Evolutionary conservation across 2,113 vertebrate genomes (phyloP), one percentile per base, ranked within the genome.

Genomic region (Pelmatolapia mariae): DNA sequence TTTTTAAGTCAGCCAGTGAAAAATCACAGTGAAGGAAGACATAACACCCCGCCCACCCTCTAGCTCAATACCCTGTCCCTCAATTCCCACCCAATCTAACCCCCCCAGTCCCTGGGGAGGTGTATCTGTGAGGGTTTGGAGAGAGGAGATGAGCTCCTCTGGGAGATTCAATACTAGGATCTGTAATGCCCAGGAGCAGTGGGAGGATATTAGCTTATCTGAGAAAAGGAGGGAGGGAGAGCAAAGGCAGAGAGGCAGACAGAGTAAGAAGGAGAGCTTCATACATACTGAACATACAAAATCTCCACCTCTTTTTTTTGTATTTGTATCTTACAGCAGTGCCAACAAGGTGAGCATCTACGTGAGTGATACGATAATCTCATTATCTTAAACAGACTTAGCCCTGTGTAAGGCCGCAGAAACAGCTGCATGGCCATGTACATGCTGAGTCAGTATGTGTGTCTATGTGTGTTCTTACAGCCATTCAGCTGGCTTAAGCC

Each of bases 121-220:
- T 89, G 91, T 92, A 68, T 91, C 86, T 61, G 86, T 1, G 80
- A 86, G 92, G 68, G 81, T 87, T 87, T 82, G 81, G 83, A 87
- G 88, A 85, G 87, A 83, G 31, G 83, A 92, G 87, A 93, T 89
- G 81, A 89, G 86, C 87, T 92, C 93, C 87, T 71, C 6, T 61
- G 63, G 91, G 92, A 88, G 81, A 87, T 83, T 89, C 90, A 82
- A 38, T 87, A 89, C 85, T 50, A 45, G 87, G 89, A 82, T 85
- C 81, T 90, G 81, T 89, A 91, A 91, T 87, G 84, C 91, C 87
- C 22, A 5, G 85, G 87, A 91, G 93, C 92, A 80, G 86, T 19
- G 38, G 83, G 86, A 83, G 88, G 91, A 93, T 93, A 95, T 95
- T 93, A 94, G 91, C 92, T 95, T 94, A 93, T 94, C 95, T 91